Evolutionary conservation across 2,113 vertebrate species (phyloP), one percentile per base, ranked within the genome.

Genomic region (Tenrec ecaudatus): DNA sequence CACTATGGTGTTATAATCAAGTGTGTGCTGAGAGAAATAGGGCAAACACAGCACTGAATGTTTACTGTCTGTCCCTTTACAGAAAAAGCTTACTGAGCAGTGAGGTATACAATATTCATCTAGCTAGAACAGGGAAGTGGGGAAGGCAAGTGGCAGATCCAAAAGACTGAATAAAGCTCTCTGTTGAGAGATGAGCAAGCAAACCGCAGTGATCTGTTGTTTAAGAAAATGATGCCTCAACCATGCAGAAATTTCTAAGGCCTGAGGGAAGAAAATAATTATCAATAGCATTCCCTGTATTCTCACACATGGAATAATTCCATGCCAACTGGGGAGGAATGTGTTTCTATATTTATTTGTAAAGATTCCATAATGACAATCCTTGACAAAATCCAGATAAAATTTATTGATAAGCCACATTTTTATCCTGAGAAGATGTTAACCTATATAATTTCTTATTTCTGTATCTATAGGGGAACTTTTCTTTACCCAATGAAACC

Each of bases 401-500:
- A 60, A 1, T 62, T 36, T 88, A 69, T 43, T 75, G 79, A 68
- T 29, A 60, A 36, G 31, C 38, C 15, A n/a, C 1, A 4, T 27
- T 78, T 86, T 68, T 71, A 40, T 20, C 11, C n/a, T 69, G 81
- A 17, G 16, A 87, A 27, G 16, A 29, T 40, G 27, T 60, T 14
- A 19, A 82, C 53, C 19, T n/a, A 86, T 76, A 6, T 58, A 29
- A 9, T n/a, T 62, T 86, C 64, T 53, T n/a, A 82, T 58, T 60
- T 76, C 69, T 33, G 16, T n/a, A 25, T 33, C 69, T 27, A 23
- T 0, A 57, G 29, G 75, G 69, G 47, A 57, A 68, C 16, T 1
- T 2, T 2, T 33, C 64, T 95, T 96, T 89, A 97, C 97, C 97
- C 87, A 97, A 36, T 0, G 95, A 95, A 85, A 94, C 43, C 57